Evolutionary conservation across 2,113 vertebrate genomes (phyloP), one percentile per base, ranked within the genome.

Genomic region (Hippolais icterina): DNA sequence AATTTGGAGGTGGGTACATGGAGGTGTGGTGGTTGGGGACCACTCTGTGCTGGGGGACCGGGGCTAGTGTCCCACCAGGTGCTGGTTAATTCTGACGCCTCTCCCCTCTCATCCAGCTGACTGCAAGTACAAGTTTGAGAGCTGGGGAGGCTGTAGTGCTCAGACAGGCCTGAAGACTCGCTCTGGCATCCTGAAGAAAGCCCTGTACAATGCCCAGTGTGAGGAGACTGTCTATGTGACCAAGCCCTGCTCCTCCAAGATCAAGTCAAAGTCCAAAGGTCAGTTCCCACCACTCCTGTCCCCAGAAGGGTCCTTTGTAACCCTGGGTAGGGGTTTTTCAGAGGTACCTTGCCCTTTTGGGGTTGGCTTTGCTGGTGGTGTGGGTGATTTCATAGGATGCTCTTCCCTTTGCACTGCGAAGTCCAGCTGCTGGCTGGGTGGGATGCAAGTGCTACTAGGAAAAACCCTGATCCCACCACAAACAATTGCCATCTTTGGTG

Each of bases 81-180:
- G 35, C 44, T 59, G 20, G 8, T 23, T 0, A 2, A 19, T 35
- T 49, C 41, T 96, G 47, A 94, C 6, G 1, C 11, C 10, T 85
- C 22, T 68, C 24, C 22, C 9, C 31, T 86, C 50, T 87, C 37
- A 80, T 72, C 56, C 97, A 99, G 99, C 98, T 1, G 99, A 99
- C 96, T 99, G 99, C 96, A 99, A 99, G 97, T 99, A 99, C 97
- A 99, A 99, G 97, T 99, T 99, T 86, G 98, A 98, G 56, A 98
- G 92, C 64, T 99, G 99, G 99, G 98, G 98, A 0, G 94, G 98
- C 8, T 99, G 99, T 10, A 99, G 99, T 8, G 74, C 97, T 25
- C 79, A 96, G 93, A 98, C 98, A 1, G 98, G 98, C 27, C 97
- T 98, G 93, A 99, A 99, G 97, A 98, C 97, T 76, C 98, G 99